phyloP scores from a whole-genome alignment of 2,797 vertebrate genomes.

The Ateles fusciceps region DNA sequence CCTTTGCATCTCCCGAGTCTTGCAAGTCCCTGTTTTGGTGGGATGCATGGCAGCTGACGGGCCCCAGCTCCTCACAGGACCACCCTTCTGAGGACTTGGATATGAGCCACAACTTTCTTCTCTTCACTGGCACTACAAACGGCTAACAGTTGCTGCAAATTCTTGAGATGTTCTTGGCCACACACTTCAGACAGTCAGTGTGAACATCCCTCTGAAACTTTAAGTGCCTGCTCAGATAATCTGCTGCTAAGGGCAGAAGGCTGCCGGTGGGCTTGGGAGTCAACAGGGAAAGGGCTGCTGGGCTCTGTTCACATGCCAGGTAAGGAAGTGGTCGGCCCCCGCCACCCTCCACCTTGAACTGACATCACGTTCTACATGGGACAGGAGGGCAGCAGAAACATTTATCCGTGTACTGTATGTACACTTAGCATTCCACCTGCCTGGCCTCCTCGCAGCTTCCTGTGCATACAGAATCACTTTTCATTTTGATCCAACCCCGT shows the following conservation, averaged over 20 bases:
- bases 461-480: not conserved
- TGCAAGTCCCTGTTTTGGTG: not conserved
- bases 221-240: not conserved
- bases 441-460: not conserved
- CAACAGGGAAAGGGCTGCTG: not conserved
- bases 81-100: not conserved
- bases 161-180: not conserved
- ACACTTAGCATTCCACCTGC: not conserved
- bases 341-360: not conserved
- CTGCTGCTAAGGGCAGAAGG: not conserved
- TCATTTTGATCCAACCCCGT: accelerated
- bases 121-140: not conserved
- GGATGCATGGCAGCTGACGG: accelerated
- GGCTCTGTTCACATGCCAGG: not conserved
- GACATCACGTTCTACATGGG: accelerated
- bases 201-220: not conserved
- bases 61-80: accelerated
- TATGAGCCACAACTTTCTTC: not conserved
- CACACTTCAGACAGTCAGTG: not conserved
- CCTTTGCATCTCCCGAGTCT: not conserved
- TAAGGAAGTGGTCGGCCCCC: not conserved
- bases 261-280: not conserved
- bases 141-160: not conserved
- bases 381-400: not conserved
- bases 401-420: accelerated